A percentile compares a stretch with the other conserved stretches of the same genome.
phyloP scores from a whole-genome alignment of 2,888 invertebrate species.

The Stegophylla sp. region DNA sequence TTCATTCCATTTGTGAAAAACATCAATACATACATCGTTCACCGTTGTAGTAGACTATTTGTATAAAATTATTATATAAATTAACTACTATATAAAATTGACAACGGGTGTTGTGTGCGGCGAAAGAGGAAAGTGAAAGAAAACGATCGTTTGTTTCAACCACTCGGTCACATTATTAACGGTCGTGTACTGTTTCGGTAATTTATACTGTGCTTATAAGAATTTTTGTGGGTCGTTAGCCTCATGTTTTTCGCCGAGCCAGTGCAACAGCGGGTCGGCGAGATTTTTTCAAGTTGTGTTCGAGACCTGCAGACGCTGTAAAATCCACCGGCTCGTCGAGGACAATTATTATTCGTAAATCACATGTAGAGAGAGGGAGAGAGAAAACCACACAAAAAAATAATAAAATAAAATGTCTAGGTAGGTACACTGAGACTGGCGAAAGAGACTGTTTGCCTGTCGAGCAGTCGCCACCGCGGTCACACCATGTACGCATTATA shows the following conservation, averaged over 20 bases:
- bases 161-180: not conserved
- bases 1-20: too few relatives aligned
- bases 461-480: not conserved
- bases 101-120: not conserved
- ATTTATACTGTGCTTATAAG: not conserved
- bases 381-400: too few relatives aligned
- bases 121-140: not conserved
- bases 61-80: too few relatives aligned
- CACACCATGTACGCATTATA: not conserved
- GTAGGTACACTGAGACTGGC: not conserved
- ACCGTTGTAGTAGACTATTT: too few relatives aligned
- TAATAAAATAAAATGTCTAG: too few relatives aligned
- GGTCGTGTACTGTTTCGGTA: conserved; percentile 12
- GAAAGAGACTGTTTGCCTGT: not conserved
- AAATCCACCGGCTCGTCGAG: not conserved
- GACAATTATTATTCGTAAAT: not conserved
- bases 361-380: too few relatives aligned
- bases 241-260: not conserved
- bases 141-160: not conserved
- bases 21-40: too few relatives aligned
- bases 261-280: not conserved
- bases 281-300: conserved; percentile 13
- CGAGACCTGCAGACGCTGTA: not conserved
- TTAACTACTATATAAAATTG: too few relatives aligned
- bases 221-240: conserved; percentile 25